These are phyloP conservation scores for Leptogaster cylindrica DNA, from an alignment of 2,888 invertebrate genomes.

Conservation along the genomic window DNA sequence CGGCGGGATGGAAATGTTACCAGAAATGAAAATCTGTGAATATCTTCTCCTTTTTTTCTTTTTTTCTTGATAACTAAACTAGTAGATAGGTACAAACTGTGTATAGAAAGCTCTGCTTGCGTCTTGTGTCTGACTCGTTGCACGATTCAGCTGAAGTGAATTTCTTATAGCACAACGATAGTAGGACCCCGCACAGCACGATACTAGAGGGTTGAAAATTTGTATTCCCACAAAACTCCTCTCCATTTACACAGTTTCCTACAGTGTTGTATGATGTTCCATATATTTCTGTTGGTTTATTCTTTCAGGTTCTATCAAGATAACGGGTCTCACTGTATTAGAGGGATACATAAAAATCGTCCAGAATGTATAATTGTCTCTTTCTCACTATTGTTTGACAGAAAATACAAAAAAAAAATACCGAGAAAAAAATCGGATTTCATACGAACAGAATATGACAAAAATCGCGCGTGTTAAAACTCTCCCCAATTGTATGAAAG, in stretches of 20 bases:
- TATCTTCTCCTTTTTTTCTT: background rate
- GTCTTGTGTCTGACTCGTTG: constrained; percentile 4
- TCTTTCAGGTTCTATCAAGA: background rate
- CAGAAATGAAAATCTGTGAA: too few relatives aligned
- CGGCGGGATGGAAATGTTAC: too few relatives aligned
- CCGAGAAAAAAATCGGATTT: too few relatives aligned
- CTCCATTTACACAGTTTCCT: background rate
- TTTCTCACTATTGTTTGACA: background rate
- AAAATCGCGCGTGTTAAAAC: too few relatives aligned
- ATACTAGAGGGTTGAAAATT: constrained; percentile 2
- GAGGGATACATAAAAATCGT: background rate
- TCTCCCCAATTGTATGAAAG: too few relatives aligned
- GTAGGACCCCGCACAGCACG: constrained; percentile 10
- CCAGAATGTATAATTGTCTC: too few relatives aligned
- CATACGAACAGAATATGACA: too few relatives aligned
- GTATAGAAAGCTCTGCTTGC: background rate
- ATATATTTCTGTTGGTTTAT: background rate
- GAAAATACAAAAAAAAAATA: too few relatives aligned
- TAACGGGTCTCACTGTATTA: too few relatives aligned
- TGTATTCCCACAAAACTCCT: background rate
- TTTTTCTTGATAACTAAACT: background rate
- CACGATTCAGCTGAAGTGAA: constrained; percentile 1
- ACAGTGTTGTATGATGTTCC: background rate
- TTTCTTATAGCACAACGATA: background rate
- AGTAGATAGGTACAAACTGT: background rate